Evolutionary conservation across 2,113 vertebrate genomes (phyloP).

Genomic region (Toxotes chatareus): DNA sequence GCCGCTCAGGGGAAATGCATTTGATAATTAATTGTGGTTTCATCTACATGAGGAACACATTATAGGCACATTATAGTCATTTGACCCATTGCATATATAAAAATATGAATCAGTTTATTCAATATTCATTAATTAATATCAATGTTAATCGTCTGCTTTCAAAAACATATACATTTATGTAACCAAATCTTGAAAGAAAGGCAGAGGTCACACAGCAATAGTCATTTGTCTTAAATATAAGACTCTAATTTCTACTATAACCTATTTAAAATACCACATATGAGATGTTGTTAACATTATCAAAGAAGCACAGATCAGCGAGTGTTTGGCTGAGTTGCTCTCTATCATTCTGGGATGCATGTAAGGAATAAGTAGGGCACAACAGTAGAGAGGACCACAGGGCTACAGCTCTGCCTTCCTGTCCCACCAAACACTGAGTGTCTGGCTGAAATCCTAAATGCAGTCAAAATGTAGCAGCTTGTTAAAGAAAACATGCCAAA

Average conservation of each 20-base stretch:
- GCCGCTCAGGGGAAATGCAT: neutral
- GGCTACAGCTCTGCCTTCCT: neutral
- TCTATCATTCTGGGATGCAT: no score
- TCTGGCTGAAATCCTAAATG: neutral
- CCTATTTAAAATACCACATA: no score
- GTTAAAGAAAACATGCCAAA: no score
- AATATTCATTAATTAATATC: neutral
- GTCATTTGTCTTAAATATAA: no score
- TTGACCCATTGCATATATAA: neutral
- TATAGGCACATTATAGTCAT: neutral
- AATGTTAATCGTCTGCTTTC: neutral
- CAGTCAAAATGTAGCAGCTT: neutral
- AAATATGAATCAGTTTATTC: neutral
- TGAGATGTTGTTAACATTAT: no score
- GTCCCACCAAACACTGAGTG: neutral
- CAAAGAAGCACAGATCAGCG: neutral
- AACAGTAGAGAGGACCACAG: neutral
- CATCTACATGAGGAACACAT: neutral
- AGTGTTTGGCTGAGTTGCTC: no score
- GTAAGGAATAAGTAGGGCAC: neutral
- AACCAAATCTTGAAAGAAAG: neutral
- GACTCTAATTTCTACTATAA: no score
- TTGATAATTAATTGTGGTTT: neutral
- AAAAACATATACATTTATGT: neutral
- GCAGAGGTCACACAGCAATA: neutral